These are phyloP conservation scores for Anser brachyrhynchus DNA, from an alignment of 2,113 vertebrate species.

Conservation along the genomic window DNA sequence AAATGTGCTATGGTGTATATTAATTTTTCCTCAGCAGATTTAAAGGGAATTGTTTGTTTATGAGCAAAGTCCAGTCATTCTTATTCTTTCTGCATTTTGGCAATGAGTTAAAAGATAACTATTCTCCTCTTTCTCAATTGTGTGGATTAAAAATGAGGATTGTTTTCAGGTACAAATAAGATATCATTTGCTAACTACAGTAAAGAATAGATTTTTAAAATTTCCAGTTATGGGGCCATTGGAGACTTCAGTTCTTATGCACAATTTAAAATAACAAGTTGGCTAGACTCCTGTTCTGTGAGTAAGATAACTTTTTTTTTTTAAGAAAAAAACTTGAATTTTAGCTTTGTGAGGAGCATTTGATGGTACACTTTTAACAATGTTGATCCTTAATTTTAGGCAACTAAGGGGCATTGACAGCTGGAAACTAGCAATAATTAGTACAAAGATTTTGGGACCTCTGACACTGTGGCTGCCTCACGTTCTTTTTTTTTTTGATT, in stretches of 20 bases:
- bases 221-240: background rate
- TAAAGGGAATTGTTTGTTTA: background rate
- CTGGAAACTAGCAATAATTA: slow-evolving; percentile 58
- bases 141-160: background rate
- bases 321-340: background rate
- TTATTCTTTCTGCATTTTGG: background rate
- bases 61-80: background rate
- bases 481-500: background rate
- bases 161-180: background rate
- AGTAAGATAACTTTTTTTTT: background rate
- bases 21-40: background rate
- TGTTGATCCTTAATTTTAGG: background rate
- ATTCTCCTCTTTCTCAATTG: background rate
- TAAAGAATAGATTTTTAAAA: slow-evolving; percentile 1
- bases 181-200: background rate
- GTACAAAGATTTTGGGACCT: slow-evolving; percentile 53
- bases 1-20: fast-evolving
- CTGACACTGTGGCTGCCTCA: slow-evolving; percentile 67
- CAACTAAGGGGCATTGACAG: background rate
- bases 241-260: background rate
- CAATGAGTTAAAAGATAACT: background rate
- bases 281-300: background rate
- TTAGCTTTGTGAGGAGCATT: background rate
- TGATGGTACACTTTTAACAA: background rate
- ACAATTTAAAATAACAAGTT: background rate